A percentile compares a stretch with the other conserved stretches of the same genome.
These are phyloP conservation scores for Microtus agrestis DNA, from an alignment of 2,797 vertebrate genomes.

Conservation along the genomic window DNA sequence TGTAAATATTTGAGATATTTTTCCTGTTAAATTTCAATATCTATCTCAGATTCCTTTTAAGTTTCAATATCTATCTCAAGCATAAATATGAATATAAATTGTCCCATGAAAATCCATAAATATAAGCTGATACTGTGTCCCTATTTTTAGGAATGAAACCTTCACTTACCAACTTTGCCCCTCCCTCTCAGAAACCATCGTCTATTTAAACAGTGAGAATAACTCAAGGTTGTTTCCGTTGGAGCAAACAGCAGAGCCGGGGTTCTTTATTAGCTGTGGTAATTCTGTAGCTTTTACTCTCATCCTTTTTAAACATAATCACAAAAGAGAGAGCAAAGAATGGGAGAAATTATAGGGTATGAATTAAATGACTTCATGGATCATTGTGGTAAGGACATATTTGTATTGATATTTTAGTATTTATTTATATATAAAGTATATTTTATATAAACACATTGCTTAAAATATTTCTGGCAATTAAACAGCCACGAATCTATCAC, in stretches of 20 bases:
- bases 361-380: background rate
- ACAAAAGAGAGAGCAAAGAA: background rate
- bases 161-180: background rate
- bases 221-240: slow-evolving; percentile 24
- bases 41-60: background rate
- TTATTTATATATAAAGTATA: background rate
- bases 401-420: background rate
- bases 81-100: background rate
- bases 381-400: background rate
- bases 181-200: slow-evolving; percentile 4
- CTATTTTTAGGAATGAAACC: slow-evolving; percentile 7
- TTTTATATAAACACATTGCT: background rate
- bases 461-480: slow-evolving; percentile 5
- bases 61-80: slow-evolving; percentile 11
- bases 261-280: background rate
- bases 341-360: background rate
- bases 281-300: background rate
- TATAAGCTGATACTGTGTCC: background rate
- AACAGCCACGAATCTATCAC: background rate
- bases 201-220: background rate
- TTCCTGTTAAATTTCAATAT: background rate
- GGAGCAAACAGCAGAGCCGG: background rate
- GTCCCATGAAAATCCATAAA: background rate
- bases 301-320: background rate
- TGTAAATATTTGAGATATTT: background rate